Conservation (phyloP, 2,888 invertebrate species). For the Amphiduros pacificus region DNA sequence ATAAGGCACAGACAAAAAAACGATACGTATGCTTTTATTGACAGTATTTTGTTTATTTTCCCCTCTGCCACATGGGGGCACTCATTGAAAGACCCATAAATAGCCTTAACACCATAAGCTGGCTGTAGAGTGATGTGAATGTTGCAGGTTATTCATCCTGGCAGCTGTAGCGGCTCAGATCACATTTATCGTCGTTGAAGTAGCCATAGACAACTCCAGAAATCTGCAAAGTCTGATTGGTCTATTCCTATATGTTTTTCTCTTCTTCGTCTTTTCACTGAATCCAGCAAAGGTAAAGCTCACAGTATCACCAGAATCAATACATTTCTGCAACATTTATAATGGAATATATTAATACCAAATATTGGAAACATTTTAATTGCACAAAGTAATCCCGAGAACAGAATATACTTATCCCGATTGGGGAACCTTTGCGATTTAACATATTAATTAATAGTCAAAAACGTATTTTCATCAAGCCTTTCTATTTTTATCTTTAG, state of each 20-base stretch:
- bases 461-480: not conserved
- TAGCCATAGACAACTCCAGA: not conserved
- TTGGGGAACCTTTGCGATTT: no score
- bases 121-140: no score
- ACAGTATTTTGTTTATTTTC: no score
- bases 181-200: conserved; percentile 6
- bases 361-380: no score
- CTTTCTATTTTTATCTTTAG: conserved; percentile 14
- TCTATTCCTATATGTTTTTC: not conserved
- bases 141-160: not conserved
- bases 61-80: no score
- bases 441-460: not conserved
- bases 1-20: no score
- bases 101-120: no score
- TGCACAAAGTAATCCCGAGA: no score
- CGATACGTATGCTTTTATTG: no score
- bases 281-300: conserved; percentile 8
- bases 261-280: conserved; percentile 12
- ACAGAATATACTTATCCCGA: no score
- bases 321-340: not conserved
- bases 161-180: not conserved
- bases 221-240: conserved; percentile 5
- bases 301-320: not conserved
- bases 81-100: no score
- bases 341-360: not conserved